Evolutionary conservation across 2,113 vertebrate species (phyloP), one percentile per base, ranked within the genome.

Genomic region (Brachionichthys hirsutus): DNA sequence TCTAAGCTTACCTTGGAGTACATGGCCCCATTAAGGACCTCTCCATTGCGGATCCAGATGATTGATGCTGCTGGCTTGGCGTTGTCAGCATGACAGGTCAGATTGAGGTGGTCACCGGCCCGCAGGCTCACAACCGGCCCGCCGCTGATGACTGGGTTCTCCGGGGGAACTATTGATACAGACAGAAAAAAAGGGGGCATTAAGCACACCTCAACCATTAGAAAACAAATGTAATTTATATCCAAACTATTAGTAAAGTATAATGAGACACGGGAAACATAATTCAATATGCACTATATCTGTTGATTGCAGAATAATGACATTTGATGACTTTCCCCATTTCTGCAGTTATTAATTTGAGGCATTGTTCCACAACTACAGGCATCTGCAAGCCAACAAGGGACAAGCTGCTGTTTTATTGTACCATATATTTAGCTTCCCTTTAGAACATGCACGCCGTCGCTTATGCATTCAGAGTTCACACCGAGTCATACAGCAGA

Each of bases 41-140:
- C 94, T 71, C 94, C 94, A 30, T 93, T 94, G 41, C 94, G 65
- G 78, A 98, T 90, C 97, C 97, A 99, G 86, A 95, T 91, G 87
- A 99, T 99, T 48, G 95, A 95, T 30, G 97, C 97, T 0, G 95
- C 95, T 0, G 97, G 97, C 75, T 98, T 99, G 87, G 97, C 97
- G 0, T 97, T 98, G 89, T 98, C 94, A 0, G 97, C 96, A 0
- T 96, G 97, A 85, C 97, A 99, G 47, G 97, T 99, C 79, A 99
- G 85, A 88, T 99, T 99, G 75, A 98, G 93, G 3, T 94, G 94
- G 70, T 98, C 95, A 3, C 97, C 97, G 0, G 97, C 95, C 44
- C 95, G 87, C 38, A 99, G 90, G 82, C 96, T 98, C 84, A 99
- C 94, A 81, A 97, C 88, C 0, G 97, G 96, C 0, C 96, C 97